phyloP scores from a whole-genome alignment of 2,113 vertebrate genomes.

The Periophthalmodon schlosseri region DNA sequence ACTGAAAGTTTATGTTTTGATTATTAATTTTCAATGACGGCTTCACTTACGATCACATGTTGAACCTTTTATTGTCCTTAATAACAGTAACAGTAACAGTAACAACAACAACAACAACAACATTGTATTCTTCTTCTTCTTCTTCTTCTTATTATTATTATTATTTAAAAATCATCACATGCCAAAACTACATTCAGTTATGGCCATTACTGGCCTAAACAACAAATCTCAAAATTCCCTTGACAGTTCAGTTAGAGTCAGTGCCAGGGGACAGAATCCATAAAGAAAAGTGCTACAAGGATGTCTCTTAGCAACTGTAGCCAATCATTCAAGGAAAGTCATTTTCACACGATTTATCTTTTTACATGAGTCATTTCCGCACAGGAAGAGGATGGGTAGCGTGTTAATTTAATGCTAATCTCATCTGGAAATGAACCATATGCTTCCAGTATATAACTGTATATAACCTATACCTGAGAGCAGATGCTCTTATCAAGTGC shows the following conservation, averaged over 20 bases:
- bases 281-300: neutral
- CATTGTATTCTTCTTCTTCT: too few relatives aligned
- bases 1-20: too few relatives aligned
- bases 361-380: neutral
- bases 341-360: conserved; percentile 12
- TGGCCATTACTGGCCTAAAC: neutral
- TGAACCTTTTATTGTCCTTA: neutral
- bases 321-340: neutral
- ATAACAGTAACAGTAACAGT: too few relatives aligned
- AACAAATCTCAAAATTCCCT: neutral
- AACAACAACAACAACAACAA: too few relatives aligned
- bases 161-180: neutral
- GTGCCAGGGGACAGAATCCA: neutral
- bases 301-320: conserved; percentile 22
- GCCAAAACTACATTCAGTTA: neutral
- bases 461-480: too few relatives aligned
- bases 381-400: neutral
- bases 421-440: neutral
- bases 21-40: neutral
- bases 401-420: neutral
- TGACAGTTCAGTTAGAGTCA: neutral
- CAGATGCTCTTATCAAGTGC: neutral
- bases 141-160: too few relatives aligned
- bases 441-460: neutral
- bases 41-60: neutral